Evolutionary conservation across 2,113 vertebrate genomes (phyloP).

Genomic region (Gymnobelideus leadbeateri): DNA sequence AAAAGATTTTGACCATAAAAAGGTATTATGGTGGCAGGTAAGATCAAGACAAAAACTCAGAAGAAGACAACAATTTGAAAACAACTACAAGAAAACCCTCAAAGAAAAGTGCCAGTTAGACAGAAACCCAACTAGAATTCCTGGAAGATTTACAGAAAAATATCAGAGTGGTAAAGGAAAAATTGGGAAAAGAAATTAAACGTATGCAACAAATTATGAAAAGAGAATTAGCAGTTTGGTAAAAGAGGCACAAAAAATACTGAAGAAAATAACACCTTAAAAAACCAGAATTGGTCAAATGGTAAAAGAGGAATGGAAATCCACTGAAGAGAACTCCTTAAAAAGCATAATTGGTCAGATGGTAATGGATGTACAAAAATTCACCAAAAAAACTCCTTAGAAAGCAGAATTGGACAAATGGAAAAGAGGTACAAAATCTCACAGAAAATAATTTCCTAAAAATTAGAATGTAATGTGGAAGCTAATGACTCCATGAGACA

Average conservation of each 20-base stretch:
- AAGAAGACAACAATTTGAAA: too few relatives aligned
- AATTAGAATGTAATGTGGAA: too few relatives aligned
- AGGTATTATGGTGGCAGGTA: too few relatives aligned
- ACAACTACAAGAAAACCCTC: too few relatives aligned
- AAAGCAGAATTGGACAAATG: not conserved
- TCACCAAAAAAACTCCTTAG: not conserved
- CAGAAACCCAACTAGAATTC: not conserved
- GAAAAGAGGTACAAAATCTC: not conserved
- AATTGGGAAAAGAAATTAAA: not conserved
- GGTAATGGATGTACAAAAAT: not conserved
- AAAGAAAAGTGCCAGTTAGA: too few relatives aligned
- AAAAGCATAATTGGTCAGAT: not conserved
- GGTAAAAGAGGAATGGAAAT: not conserved
- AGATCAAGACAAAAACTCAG: too few relatives aligned
- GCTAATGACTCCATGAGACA: too few relatives aligned
- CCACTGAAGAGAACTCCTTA: not conserved
- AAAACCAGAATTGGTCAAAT: not conserved
- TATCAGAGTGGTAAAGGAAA: not conserved
- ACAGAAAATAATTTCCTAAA: too few relatives aligned
- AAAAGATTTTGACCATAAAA: too few relatives aligned
- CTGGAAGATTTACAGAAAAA: not conserved
- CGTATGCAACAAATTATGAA: not conserved
- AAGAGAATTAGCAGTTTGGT: not conserved
- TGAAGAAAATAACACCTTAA: not conserved
- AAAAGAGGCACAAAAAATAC: not conserved